Base-by-base conservation (phyloP, 92 coral and sea anemone genomes). In the Epizoanthus rinbou region DNA sequence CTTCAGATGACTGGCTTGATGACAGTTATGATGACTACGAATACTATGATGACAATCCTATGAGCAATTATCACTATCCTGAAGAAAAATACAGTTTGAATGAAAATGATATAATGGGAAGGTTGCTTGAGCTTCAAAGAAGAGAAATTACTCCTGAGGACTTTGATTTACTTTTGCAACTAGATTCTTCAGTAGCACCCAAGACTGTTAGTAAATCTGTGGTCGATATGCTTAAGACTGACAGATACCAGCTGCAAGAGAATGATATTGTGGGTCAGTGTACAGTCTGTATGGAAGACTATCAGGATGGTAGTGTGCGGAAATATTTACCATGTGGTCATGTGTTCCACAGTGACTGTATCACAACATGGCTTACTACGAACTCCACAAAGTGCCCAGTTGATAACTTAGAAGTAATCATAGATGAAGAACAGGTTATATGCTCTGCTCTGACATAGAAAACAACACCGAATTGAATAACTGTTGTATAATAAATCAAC, bases 111-210 rank as follows among this genome's bases (percentile, higher is more conserved):
- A 75, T 86, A 9, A 19, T 91, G 33, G 80, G 73, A 17, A 35
- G 73, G 60, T 59, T 87, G 57, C 57, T 87, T 24, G 75, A 73
- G 6, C 88, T 96, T 13, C 99, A 96, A 74, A 79, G 82, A 21
- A 85, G 99, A 50, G 99, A 96, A 57, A 92, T 96, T 23, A 91
- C 98, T 0, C 97, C 99, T 63, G 96, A 96, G 76, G 99, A 96
- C 83, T 96, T 89, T 62, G 97, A 94, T 45, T 47, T 94, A 18
- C 91, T 96, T 11, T 53, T 94, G 43, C 93, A 91, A 53, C 81
- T 96, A 59, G 99, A 96, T 64, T 70, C 79, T 13, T 37, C 43
- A 35, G 90, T 96, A 13, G 88, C 83, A 41, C 90, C 89, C 3
- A 96, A 91, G 82, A 94, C 95, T 58, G 88, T 96, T 16, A 84